Conservation (phyloP, 2,888 invertebrate species). For the Tachina fera region DNA sequence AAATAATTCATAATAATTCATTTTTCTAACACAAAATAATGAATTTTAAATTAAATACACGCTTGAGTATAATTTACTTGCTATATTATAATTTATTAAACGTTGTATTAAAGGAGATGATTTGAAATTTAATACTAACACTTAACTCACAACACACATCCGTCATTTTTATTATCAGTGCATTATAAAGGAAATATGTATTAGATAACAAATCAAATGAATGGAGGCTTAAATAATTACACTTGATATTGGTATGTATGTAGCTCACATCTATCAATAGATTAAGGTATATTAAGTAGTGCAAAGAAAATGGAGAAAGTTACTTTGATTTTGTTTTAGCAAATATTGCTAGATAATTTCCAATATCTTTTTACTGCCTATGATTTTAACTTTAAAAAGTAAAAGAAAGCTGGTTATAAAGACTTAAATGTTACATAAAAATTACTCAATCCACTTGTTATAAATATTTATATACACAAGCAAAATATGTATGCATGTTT, state of each 20-base stretch:
- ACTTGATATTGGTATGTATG: background rate
- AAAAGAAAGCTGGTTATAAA: background rate
- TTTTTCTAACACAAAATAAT: background rate
- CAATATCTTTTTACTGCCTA: background rate
- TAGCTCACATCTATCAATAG: background rate
- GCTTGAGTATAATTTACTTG: conserved; percentile 2
- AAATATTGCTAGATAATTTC: background rate
- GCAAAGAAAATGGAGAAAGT: conserved; percentile 34
- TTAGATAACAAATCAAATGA: conserved; percentile 48
- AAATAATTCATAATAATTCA: background rate
- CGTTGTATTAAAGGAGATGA: conserved; percentile 2
- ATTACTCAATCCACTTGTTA: background rate
- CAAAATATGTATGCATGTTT: background rate
- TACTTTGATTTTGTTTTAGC: background rate
- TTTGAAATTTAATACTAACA: conserved; percentile 42
- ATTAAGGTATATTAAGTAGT: conserved; percentile 11
- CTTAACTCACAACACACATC: conserved; percentile 40
- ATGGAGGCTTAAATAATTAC: conserved; percentile 11
- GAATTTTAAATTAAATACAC: conserved; percentile 1
- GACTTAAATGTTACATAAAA: background rate
- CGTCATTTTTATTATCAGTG: conserved; percentile 52
- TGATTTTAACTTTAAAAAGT: conserved; percentile 5
- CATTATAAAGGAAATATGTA: conserved; percentile 16
- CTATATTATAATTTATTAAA: background rate
- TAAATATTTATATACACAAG: background rate